A percentile compares a stretch with the other conserved stretches of the same genome.
Conservation (phyloP, 2,888 invertebrate species). For the Meiosimyza decipiens region DNA sequence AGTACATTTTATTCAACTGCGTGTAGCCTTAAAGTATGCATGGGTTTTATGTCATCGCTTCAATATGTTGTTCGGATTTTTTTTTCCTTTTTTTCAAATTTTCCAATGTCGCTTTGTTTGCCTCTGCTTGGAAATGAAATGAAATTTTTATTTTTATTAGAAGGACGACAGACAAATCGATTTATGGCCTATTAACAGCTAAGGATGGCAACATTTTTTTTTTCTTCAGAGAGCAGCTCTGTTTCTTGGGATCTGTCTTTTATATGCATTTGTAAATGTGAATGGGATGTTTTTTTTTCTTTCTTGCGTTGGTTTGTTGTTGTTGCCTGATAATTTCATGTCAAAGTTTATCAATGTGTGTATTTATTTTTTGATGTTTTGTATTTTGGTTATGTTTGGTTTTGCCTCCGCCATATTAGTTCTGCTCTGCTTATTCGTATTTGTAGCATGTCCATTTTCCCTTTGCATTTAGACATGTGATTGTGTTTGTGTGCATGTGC, state of each 20-base stretch:
- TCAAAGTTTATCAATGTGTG: slow-evolving; percentile 22
- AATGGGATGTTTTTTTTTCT: not conserved
- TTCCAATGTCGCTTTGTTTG: not conserved
- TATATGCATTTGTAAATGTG: slow-evolving; percentile 10
- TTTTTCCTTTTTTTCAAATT: not conserved
- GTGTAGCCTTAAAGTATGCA: slow-evolving; percentile 8
- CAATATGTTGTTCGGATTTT: no score
- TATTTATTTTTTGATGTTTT: not conserved
- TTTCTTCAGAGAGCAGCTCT: no score
- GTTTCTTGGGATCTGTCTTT: no score
- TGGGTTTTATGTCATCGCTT: not conserved
- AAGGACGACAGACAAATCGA: slow-evolving; percentile 36
- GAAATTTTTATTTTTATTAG: slow-evolving; percentile 21
- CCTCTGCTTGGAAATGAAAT: not conserved
- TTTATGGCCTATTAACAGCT: slow-evolving; percentile 37
- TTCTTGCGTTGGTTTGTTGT: not conserved
- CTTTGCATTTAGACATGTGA: not conserved
- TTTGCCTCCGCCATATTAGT: no score
- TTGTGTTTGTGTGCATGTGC: slow-evolving; percentile 13
- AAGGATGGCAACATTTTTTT: not conserved
- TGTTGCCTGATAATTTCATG: not conserved
- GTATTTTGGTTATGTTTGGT: not conserved
- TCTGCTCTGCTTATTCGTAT: no score
- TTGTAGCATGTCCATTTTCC: no score
- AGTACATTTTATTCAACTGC: no score